Conservation (phyloP, 2,113 vertebrate genomes). For the Nycticorax nycticorax region DNA sequence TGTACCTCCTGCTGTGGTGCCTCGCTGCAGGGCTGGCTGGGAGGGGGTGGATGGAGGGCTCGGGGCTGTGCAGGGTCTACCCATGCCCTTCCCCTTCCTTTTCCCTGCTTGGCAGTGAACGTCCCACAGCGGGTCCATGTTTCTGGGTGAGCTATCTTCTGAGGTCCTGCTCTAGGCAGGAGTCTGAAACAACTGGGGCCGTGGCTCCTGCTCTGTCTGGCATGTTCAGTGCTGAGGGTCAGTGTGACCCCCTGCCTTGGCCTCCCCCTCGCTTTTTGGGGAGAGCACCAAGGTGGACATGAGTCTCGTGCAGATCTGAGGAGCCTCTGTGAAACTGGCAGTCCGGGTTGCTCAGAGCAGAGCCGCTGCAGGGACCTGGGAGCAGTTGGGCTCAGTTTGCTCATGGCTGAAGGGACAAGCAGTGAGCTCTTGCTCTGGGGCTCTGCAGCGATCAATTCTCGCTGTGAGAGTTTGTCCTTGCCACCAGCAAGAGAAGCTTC, state of each 20-base stretch:
- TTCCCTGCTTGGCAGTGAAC: background rate
- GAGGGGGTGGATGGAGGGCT: background rate
- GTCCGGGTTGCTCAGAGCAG: fast-evolving
- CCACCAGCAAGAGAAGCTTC: background rate
- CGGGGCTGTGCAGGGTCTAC: background rate
- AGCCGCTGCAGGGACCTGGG: background rate
- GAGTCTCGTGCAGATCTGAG: fast-evolving
- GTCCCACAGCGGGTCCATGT: fast-evolving
- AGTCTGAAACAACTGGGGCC: background rate
- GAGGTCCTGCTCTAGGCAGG: background rate
- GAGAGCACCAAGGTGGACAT: fast-evolving
- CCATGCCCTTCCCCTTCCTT: background rate
- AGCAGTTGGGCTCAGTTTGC: background rate
- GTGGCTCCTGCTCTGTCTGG: background rate
- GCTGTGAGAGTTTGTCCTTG: background rate
- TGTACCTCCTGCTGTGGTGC: background rate
- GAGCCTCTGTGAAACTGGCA: background rate
- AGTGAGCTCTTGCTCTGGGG: background rate
- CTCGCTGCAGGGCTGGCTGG: background rate
- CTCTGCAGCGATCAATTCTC: background rate
- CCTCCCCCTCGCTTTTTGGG: background rate
- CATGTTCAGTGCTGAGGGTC: fast-evolving
- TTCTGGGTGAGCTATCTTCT: background rate
- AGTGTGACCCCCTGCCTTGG: background rate
- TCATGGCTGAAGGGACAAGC: background rate